Conservation (phyloP, 2,888 invertebrate genomes). For the Drosophila planitibia region DNA sequence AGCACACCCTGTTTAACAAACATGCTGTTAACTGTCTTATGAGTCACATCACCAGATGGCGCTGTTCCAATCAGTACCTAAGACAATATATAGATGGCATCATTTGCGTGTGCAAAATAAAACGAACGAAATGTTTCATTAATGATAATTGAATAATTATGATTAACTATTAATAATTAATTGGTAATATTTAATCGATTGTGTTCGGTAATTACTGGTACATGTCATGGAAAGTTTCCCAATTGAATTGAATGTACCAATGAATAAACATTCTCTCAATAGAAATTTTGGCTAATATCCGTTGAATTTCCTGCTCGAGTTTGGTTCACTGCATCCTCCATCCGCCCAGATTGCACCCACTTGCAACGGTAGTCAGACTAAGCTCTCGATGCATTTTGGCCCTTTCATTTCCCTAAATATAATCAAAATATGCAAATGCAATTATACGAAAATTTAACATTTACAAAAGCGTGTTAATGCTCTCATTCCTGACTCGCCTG, state of each 20-base stretch:
- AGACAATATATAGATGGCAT: conserved; percentile 17
- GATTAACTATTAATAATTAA: conserved; percentile 5
- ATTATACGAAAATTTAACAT: conserved; percentile 59
- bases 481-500: conserved; percentile 29
- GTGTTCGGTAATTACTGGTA: conserved; percentile 5
- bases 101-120: background rate
- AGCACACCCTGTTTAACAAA: background rate
- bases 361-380: conserved; percentile 20
- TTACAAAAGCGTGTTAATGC: conserved; percentile 54
- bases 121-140: conserved; percentile 5
- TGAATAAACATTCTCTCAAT: conserved; percentile 13
- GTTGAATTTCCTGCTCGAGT: conserved; percentile 48
- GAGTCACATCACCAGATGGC: conserved; percentile 24
- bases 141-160: conserved; percentile 15
- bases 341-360: background rate
- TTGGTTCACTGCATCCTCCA: conserved; percentile 20
- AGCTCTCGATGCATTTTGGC: conserved; percentile 69
- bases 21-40: conserved; percentile 14
- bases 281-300: conserved; percentile 32
- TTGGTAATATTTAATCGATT: conserved; percentile 3
- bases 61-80: background rate
- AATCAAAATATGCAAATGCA: conserved; percentile 79
- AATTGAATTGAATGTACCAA: conserved; percentile 23
- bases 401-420: conserved; percentile 71
- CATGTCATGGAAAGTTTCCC: conserved; percentile 13